Percentiles rank a stretch among this genome's conserved stretches.
Conservation (phyloP, 2,113 vertebrate species). For the Haemorhous mexicanus region DNA sequence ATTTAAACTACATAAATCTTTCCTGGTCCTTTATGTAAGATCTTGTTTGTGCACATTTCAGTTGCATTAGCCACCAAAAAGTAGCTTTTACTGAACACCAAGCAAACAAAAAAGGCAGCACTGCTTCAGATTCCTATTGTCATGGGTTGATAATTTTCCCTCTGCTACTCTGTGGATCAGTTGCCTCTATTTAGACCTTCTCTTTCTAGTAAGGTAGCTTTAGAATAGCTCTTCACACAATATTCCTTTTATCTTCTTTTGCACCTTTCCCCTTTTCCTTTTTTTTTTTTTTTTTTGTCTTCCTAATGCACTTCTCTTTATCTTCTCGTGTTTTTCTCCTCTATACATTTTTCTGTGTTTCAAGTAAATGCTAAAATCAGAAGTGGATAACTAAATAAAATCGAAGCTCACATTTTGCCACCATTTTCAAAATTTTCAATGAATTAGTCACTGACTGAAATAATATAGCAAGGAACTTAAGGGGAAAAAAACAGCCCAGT, state of each 20-base stretch:
- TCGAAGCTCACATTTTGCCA: background rate
- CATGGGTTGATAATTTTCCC: background rate
- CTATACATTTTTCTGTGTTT: background rate
- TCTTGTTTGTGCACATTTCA: background rate
- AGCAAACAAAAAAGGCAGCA: background rate
- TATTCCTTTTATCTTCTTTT: slow-evolving; percentile 5
- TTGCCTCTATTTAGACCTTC: background rate
- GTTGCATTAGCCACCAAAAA: background rate
- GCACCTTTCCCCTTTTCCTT: background rate
- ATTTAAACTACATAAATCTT: background rate
- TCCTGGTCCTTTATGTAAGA: background rate
- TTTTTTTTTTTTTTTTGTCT: background rate
- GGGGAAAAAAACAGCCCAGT: background rate
- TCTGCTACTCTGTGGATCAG: background rate
- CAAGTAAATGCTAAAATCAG: background rate
- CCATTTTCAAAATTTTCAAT: background rate
- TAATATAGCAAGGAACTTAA: background rate
- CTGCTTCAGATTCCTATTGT: background rate
- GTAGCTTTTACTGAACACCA: background rate
- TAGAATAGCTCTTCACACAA: background rate
- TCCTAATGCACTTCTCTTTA: background rate
- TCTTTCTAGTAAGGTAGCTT: background rate
- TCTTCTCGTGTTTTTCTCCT: background rate
- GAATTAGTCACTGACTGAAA: background rate
- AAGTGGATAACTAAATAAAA: background rate